Base-by-base conservation (phyloP, 2,888 invertebrate genomes). In the Bombylius major region DNA sequence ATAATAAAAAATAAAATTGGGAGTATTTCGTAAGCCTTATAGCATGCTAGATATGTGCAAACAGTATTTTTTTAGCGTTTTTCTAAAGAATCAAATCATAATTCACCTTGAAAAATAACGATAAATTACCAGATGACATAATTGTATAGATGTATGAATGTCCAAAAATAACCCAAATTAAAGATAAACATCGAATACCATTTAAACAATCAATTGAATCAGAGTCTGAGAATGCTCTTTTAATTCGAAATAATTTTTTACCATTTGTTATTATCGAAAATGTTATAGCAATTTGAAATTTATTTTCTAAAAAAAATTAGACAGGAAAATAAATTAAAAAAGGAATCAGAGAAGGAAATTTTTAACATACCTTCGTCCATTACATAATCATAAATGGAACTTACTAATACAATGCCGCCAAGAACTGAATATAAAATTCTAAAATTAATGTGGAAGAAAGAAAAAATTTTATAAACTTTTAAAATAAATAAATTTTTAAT, bases 91-190 rank as follows among this genome's bases (percentile, higher is more conserved):
- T 23, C 23, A 23, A 23, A 23, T 23, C 23, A 23, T 23, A 23
- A 1, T 23, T 3, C 23, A 23, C 23, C 23, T 23, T 23, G 23
- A 23, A 23, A 23, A 23, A 1, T 23, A 3, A 23, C 2, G 3
- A 23, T 23, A 23, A 23, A 23, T 23, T 23, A 23, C 1, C 23
- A 23, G 23, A 23, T 23, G 23, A 23, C 23, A 1, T 2, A 23
- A 23, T 23, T 23, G 23, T 23, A 23, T 23, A 3, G 3, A 23
- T 23, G 23, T 23, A 66, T 7, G 59, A 53, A 53, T 77, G 76
- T 1, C 70, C 71, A 32, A 68, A 66, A 4, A 77, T 62, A 4
- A 77, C 69, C 76, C 76, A 77, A 56, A 75, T 62, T 48, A 75
- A 69, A 23, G 75, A 75, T 33, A 77, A 42, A 45, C 70, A 69